Evolutionary conservation across 1,140 invertebrate genomes (phyloP).

Genomic region (Melitaea cinxia): DNA sequence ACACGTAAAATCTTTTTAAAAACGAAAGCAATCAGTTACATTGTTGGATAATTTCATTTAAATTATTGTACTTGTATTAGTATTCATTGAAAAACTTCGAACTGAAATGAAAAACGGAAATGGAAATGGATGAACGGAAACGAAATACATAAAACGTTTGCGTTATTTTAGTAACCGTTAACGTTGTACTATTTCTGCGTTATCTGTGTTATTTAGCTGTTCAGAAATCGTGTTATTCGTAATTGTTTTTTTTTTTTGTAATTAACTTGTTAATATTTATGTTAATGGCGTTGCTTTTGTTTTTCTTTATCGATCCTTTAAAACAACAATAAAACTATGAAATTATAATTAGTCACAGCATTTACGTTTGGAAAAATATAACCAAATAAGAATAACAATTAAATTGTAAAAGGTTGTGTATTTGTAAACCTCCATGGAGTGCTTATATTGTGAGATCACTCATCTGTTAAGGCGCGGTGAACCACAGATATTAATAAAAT

Average conservation of each 20-base stretch:
- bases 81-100: no score
- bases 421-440: constrained; percentile 7
- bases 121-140: no score
- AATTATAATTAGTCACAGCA: constrained; percentile 29
- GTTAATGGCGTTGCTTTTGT: constrained; percentile 22
- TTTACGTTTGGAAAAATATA: no score
- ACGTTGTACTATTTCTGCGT: constrained; percentile 47
- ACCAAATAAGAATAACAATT: no score
- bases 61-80: constrained; percentile 21
- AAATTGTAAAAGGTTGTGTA: neutral
- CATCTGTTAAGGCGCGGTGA: constrained; percentile 38
- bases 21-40: constrained; percentile 58
- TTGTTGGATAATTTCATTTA: constrained; percentile 37
- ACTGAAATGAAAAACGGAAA: no score
- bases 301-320: constrained; percentile 12
- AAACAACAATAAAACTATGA: constrained; percentile 12
- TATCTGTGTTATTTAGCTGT: constrained; percentile 44
- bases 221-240: constrained; percentile 36
- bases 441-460: constrained; percentile 39
- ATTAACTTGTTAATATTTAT: constrained; percentile 54
- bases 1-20: constrained; percentile 57
- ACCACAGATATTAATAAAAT: constrained; percentile 66
- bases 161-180: constrained; percentile 42
- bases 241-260: constrained; percentile 64
- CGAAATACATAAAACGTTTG: constrained; percentile 51